These are phyloP conservation scores for Vesta saturnalis DNA, from an alignment of 2,888 invertebrate genomes.

Conservation along the genomic window DNA sequence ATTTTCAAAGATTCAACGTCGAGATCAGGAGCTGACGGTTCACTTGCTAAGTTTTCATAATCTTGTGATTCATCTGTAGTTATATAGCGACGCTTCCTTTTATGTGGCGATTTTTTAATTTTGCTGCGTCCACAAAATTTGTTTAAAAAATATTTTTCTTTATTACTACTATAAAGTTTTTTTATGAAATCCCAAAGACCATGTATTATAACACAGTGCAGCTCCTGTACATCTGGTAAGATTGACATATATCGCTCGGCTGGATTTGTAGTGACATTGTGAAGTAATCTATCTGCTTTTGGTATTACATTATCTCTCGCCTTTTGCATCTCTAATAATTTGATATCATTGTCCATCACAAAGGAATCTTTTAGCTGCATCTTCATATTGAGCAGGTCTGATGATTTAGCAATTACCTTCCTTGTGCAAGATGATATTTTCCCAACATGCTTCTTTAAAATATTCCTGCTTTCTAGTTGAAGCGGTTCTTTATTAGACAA, in stretches of 20 bases:
- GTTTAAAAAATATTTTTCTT: too few relatives aligned
- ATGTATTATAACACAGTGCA: not conserved
- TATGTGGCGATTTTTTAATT: too few relatives aligned
- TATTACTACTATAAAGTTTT: not conserved
- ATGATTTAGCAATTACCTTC: too few relatives aligned
- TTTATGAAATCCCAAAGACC: not conserved
- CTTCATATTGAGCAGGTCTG: too few relatives aligned
- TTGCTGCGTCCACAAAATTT: too few relatives aligned
- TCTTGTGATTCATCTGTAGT: not conserved
- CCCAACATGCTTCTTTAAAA: too few relatives aligned
- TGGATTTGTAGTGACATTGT: too few relatives aligned
- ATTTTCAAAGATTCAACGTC: not conserved
- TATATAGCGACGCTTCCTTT: not conserved
- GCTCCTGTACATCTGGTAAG: not conserved
- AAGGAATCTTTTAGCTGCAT: too few relatives aligned
- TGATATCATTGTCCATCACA: not conserved
- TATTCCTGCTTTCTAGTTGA: not conserved
- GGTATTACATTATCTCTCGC: constrained; percentile 2
- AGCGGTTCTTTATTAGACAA: not conserved
- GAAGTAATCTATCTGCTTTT: constrained; percentile 5
- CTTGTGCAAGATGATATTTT: too few relatives aligned
- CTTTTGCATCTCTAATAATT: not conserved
- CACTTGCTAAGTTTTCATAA: too few relatives aligned
- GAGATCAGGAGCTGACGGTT: too few relatives aligned
- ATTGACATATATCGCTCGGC: constrained; percentile 6